These are phyloP conservation scores for Lepidurus apus DNA, from an alignment of 1,140 invertebrate species.

Conservation along the genomic window DNA sequence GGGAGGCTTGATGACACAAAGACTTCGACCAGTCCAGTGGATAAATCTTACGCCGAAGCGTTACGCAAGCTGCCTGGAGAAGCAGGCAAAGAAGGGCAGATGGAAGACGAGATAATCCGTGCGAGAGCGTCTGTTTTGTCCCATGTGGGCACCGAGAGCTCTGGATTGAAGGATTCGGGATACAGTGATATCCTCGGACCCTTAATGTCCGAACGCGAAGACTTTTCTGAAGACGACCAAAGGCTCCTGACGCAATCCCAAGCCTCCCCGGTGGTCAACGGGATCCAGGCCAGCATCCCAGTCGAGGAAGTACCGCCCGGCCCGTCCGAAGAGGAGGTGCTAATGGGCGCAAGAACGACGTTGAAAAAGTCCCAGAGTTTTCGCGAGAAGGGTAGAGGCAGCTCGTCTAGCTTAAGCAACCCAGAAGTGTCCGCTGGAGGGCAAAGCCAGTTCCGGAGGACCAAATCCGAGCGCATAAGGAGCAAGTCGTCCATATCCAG, in stretches of 20 bases:
- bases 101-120: neutral
- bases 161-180: slow-evolving; percentile 30
- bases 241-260: neutral
- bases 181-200: slow-evolving; percentile 28
- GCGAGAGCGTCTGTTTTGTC: slow-evolving; percentile 27
- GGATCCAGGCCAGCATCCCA: neutral
- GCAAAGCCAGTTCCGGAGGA: slow-evolving; percentile 23
- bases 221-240: slow-evolving; percentile 26
- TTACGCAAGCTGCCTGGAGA: neutral
- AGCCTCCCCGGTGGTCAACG: neutral
- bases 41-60: neutral
- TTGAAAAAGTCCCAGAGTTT: slow-evolving; percentile 25
- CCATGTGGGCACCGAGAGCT: slow-evolving; percentile 32
- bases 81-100: neutral
- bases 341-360: neutral
- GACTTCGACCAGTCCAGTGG: neutral
- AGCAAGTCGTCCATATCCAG: slow-evolving; percentile 7
- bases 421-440: neutral
- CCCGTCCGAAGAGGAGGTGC: neutral
- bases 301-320: neutral
- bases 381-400: slow-evolving; percentile 1
- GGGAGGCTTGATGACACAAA: neutral
- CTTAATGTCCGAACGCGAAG: slow-evolving; percentile 28
- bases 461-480: slow-evolving; percentile 32
- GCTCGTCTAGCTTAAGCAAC: neutral